Conservation (phyloP, 2,113 vertebrate genomes). For the Girardinichthys multiradiatus region DNA sequence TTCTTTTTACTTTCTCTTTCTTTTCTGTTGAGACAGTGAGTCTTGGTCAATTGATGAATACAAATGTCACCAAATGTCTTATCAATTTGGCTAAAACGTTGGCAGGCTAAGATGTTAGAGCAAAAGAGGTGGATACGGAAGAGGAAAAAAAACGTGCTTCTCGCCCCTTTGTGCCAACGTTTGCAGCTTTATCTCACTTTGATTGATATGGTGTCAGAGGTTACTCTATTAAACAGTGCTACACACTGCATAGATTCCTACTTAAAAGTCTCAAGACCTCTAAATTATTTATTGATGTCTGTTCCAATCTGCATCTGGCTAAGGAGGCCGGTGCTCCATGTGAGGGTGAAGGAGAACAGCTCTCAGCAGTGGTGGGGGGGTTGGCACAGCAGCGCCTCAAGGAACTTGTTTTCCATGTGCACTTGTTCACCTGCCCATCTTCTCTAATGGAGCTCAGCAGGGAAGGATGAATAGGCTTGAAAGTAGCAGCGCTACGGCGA, state of each 20-base stretch:
- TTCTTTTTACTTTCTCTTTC: background rate
- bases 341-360: conserved; percentile 35
- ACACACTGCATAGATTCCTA: conserved; percentile 89
- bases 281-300: conserved; percentile 99
- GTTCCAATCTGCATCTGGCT: conserved; percentile 87
- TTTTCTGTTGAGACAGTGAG: conserved; percentile 33
- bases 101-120: background rate
- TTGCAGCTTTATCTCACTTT: conserved; percentile 74
- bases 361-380: conserved; percentile 35
- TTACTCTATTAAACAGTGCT: conserved; percentile 89
- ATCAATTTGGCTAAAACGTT: conserved; percentile 58
- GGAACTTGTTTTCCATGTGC: conserved; percentile 89
- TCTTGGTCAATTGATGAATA: conserved; percentile 74
- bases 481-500: conserved; percentile 54
- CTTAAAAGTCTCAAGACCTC: conserved; percentile 92
- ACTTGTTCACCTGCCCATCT: conserved; percentile 82
- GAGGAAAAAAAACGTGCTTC: conserved; percentile 19
- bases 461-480: conserved; percentile 71
- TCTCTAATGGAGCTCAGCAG: conserved; percentile 81
- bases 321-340: conserved; percentile 62
- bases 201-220: conserved; percentile 82
- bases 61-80: conserved; percentile 69
- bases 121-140: conserved; percentile 30
- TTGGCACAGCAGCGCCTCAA: conserved; percentile 82
- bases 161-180: conserved; percentile 73